Conservation (phyloP, 2,797 vertebrate species). For the Heteromormyrus szaboi region DNA sequence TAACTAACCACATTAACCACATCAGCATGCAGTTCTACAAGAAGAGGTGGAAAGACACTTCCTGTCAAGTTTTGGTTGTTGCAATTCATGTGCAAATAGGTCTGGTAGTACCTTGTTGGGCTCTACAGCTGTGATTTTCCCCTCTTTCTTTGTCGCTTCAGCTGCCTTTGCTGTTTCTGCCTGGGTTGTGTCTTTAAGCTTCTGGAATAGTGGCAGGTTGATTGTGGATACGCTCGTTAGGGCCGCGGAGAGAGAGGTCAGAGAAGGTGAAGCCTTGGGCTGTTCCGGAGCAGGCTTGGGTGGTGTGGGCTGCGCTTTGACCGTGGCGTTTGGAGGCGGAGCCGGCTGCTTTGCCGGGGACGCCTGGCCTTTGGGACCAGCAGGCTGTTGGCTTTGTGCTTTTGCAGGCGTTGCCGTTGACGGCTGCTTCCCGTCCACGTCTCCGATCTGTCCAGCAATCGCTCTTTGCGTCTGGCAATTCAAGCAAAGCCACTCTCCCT, state of each 20-base stretch:
- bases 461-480: slow-evolving; percentile 94
- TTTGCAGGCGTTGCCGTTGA: slow-evolving; percentile 41
- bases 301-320: slow-evolving; percentile 35
- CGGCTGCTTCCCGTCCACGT: slow-evolving; percentile 60
- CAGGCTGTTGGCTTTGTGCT: not conserved
- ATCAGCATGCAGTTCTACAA: not conserved
- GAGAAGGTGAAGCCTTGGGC: slow-evolving; percentile 23
- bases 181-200: slow-evolving; percentile 44
- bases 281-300: slow-evolving; percentile 34
- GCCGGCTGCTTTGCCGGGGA: slow-evolving; percentile 39
- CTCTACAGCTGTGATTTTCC: slow-evolving; percentile 42
- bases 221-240: not conserved
- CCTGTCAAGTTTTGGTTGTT: not conserved
- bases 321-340: slow-evolving; percentile 13
- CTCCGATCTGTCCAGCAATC: slow-evolving; percentile 76
- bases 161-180: slow-evolving; percentile 50
- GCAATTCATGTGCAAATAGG: slow-evolving; percentile 31
- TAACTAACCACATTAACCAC: not conserved
- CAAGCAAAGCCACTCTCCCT: slow-evolving; percentile 97
- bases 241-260: slow-evolving; percentile 1
- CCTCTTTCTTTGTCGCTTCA: slow-evolving; percentile 37
- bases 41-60: not conserved
- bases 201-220: slow-evolving; percentile 10
- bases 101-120: slow-evolving; percentile 27
- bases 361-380: slow-evolving; percentile 28